Conservation (phyloP, 2,888 invertebrate genomes). For the Agrotis puta region DNA sequence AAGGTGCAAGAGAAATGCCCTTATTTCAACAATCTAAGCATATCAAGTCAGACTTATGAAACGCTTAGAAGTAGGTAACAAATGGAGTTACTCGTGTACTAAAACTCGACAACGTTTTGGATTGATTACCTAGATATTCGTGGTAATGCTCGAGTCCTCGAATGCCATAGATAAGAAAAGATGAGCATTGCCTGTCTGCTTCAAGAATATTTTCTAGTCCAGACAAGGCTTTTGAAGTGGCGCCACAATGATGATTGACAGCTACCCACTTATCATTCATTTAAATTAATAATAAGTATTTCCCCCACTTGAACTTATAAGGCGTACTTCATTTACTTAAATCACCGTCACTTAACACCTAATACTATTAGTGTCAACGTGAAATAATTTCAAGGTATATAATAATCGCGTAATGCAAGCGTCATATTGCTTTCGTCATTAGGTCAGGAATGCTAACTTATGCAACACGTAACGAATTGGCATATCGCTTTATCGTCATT, state of each 20-base stretch:
- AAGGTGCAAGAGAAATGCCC: too few relatives aligned
- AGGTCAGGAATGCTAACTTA: slow-evolving; percentile 43
- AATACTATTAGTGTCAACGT: slow-evolving; percentile 35
- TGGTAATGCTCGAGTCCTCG: not conserved
- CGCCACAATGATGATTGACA: not conserved
- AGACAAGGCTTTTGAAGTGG: slow-evolving; percentile 1
- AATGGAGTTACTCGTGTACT: not conserved
- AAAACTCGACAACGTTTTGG: not conserved
- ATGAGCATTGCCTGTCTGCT: not conserved
- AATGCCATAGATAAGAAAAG: not conserved
- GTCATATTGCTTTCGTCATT: slow-evolving; percentile 46
- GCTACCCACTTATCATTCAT: slow-evolving; percentile 4
- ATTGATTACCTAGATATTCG: not conserved
- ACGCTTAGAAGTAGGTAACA: too few relatives aligned
- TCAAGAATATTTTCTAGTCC: not conserved
- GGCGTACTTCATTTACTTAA: slow-evolving; percentile 26
- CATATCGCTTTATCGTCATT: slow-evolving; percentile 47
- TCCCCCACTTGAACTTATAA: slow-evolving; percentile 39
- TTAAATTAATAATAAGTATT: not conserved
- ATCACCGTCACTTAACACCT: slow-evolving; percentile 8
- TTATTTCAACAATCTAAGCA: not conserved
- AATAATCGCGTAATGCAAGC: slow-evolving; percentile 20
- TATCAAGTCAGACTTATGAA: too few relatives aligned
- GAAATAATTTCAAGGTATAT: slow-evolving; percentile 47
- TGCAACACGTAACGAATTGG: slow-evolving; percentile 44